Evolutionary conservation across 2,888 invertebrate species (phyloP), one percentile per base, ranked within the genome.

Genomic region (Lepidonotus clava): DNA sequence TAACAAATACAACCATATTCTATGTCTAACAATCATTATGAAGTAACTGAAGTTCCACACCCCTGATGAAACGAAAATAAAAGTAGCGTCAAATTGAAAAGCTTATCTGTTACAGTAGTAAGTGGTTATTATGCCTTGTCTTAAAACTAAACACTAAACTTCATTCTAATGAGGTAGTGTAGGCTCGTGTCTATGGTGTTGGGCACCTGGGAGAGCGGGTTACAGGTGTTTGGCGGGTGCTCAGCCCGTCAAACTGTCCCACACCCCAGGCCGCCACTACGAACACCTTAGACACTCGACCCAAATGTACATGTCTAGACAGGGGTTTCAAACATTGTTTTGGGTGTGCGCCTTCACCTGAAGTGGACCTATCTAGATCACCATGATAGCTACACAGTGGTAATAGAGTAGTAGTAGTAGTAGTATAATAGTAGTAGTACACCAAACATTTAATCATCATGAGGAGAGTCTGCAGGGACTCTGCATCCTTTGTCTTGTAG

Each of bases 1-100:
- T 80, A 80, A 80, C 80, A 80, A 71, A 80, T 80, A 80, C 80
- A 80, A 80, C 80, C 80, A 80, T 80, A 80, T 46, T 80, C 80
- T 80, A 80, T 80, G 46, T 80, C 80, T 80, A 80, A 80, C 80
- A 41, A 46, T 80, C 46, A 80, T 71, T 38, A 46, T 76, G 80
- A 46, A 80, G 51, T 80, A 80, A 80, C 80, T 80, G 80, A 80
- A 80, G 80, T 80, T 80, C 80, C 80, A 80, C 80, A 80, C 80
- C 80, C 80, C 80, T 80, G 80, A 46, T 80, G 80, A 80, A 80
- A 80, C 80, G 46, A 80, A 80, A 36, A 40, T 51, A 34, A 61
- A 71, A 71, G 71, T 71, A 71, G 71, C 71, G 18, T 80, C 80
- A 80, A 80, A 80, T 80, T 51, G 46, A 80, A 80, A 80, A 80